These are phyloP conservation scores for Linurgus olivaceus DNA, from an alignment of 2,797 vertebrate species.

Conservation along the genomic window DNA sequence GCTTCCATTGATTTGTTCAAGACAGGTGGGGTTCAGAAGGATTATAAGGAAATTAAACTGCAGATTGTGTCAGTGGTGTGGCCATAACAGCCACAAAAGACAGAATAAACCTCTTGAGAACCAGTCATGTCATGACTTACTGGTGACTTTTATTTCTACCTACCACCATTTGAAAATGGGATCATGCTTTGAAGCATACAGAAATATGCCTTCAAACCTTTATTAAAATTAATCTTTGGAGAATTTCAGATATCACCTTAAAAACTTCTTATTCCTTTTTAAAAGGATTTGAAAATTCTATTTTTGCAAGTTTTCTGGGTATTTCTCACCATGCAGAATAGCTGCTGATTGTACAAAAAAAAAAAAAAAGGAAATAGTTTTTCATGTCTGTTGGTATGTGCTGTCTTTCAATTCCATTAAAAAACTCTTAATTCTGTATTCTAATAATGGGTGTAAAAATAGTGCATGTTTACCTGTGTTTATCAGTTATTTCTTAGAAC, in stretches of 20 bases:
- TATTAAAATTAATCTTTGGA: background rate
- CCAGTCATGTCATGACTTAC: background rate
- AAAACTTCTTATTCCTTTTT: background rate
- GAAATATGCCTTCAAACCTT: background rate
- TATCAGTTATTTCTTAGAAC: background rate
- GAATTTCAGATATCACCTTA: background rate
- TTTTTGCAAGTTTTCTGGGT: background rate
- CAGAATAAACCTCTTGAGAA: background rate
- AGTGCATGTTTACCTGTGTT: background rate
- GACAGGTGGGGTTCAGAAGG: background rate
- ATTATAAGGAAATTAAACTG: background rate
- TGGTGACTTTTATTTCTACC: background rate
- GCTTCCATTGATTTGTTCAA: background rate
- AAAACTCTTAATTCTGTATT: background rate
- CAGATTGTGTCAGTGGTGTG: background rate
- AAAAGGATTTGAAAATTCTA: background rate
- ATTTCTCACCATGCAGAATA: background rate
- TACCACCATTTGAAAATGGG: background rate
- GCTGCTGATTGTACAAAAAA: background rate
- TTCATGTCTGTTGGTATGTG: background rate
- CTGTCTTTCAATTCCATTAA: background rate
- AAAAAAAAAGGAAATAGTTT: background rate
- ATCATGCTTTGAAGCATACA: background rate
- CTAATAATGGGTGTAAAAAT: background rate
- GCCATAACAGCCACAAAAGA: background rate